Percentiles rank a stretch among this genome's conserved stretches.
These are phyloP conservation scores for Phylloscopus whistleri DNA, from an alignment of 2,113 vertebrate genomes.

Conservation along the genomic window DNA sequence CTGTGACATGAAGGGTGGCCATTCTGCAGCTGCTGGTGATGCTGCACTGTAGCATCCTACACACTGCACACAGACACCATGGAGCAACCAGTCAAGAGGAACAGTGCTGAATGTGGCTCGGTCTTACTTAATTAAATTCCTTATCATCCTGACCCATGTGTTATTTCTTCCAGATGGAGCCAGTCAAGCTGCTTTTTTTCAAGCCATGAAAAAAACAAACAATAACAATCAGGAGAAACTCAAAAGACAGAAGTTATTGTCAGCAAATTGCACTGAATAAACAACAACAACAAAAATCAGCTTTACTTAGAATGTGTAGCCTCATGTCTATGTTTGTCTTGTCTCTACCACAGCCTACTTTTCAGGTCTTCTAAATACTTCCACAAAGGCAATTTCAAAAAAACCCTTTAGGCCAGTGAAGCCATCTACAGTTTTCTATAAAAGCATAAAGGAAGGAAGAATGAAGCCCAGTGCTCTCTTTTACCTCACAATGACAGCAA, in stretches of 20 bases:
- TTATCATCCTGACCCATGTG: neutral
- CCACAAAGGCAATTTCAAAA: neutral
- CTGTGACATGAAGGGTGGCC: neutral
- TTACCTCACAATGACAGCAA: neutral
- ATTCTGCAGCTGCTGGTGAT: neutral
- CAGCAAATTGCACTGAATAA: neutral
- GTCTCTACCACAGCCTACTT: neutral
- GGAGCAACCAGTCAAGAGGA: neutral
- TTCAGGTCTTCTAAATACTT: neutral
- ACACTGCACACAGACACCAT: fast-evolving
- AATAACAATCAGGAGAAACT: neutral
- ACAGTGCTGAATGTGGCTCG: neutral
- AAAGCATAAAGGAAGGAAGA: neutral
- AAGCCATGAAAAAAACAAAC: neutral
- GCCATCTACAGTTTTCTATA: neutral
- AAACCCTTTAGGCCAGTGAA: neutral
- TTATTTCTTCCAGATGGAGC: neutral
- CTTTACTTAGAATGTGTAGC: neutral
- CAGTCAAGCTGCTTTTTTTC: neutral
- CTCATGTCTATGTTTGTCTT: neutral
- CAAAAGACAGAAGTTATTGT: neutral
- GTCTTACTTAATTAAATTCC: neutral
- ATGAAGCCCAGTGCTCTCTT: neutral
- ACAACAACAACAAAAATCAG: neutral
- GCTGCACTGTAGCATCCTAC: neutral